phyloP scores from a whole-genome alignment of 2,797 vertebrate species.

The Sternarchorhynchus goeldii region DNA sequence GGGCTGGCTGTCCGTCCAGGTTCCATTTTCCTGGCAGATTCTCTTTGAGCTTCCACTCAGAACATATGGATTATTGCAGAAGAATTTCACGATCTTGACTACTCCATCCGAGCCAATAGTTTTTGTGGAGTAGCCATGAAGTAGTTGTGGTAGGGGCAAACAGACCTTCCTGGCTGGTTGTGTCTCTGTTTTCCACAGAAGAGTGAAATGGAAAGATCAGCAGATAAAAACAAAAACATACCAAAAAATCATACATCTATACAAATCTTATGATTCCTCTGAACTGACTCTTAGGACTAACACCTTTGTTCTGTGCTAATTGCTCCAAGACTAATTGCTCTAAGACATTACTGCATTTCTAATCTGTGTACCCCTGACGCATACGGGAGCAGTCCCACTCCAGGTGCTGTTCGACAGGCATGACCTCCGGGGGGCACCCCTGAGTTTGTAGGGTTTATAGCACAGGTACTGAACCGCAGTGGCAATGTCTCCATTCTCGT shows the following conservation, averaged over 20 bases:
- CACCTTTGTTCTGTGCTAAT: not conserved
- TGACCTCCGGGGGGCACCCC: constrained; percentile 77
- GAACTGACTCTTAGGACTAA: not conserved
- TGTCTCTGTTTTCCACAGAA: constrained; percentile 51
- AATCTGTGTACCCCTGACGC: constrained; percentile 79
- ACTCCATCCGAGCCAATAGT: constrained; percentile 8
- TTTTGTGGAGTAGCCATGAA: constrained; percentile 42
- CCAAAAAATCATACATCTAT: not conserved
- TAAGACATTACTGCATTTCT: not conserved
- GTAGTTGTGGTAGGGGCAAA: constrained; percentile 43
- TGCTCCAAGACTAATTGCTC: not conserved
- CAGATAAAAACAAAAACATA: not conserved
- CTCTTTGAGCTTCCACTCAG: constrained; percentile 82
- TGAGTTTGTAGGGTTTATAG: constrained; percentile 81
- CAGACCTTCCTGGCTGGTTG: constrained; percentile 76
- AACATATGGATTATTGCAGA: constrained; percentile 84
- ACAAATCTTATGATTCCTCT: not conserved
- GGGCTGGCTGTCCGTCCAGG: constrained; percentile 86
- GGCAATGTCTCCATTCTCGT: constrained; percentile 72
- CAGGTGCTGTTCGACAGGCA: constrained; percentile 82
- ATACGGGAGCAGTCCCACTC: constrained; percentile 84
- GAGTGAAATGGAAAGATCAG: not conserved
- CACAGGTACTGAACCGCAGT: constrained; percentile 79
- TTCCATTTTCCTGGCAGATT: constrained; percentile 80
- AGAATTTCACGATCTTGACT: constrained; percentile 71